Evolutionary conservation across 2,797 vertebrate genomes (phyloP).

Genomic region (Sebastes nivosus): DNA sequence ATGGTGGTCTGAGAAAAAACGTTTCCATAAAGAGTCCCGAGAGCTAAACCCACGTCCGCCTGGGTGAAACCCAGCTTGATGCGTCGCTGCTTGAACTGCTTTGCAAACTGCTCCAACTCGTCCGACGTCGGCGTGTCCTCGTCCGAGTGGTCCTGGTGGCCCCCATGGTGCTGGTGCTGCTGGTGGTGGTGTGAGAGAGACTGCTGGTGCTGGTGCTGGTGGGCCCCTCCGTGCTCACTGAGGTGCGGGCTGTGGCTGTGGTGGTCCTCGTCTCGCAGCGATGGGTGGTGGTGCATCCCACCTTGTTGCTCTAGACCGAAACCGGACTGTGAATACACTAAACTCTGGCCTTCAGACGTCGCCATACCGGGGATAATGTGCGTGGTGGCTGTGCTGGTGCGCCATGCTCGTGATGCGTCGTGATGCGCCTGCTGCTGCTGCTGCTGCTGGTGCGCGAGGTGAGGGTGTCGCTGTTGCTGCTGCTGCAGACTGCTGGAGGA

Average conservation of each 20-base stretch:
- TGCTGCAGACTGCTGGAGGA: slow-evolving; percentile 84
- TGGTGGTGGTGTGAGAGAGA: slow-evolving; percentile 80
- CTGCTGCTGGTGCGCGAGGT: slow-evolving; percentile 88
- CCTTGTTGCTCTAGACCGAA: slow-evolving; percentile 87
- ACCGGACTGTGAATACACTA: slow-evolving; percentile 90
- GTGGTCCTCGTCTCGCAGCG: slow-evolving; percentile 86
- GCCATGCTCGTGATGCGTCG: slow-evolving; percentile 86
- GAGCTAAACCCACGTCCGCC: slow-evolving; percentile 93
- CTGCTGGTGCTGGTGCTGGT: slow-evolving; percentile 59
- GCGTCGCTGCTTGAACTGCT: slow-evolving; percentile 97
- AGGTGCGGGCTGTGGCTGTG: slow-evolving; percentile 89
- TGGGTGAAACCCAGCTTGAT: slow-evolving; percentile 98
- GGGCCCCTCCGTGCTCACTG: slow-evolving; percentile 85
- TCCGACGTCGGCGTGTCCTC: slow-evolving; percentile 98
- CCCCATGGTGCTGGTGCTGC: slow-evolving; percentile 84
- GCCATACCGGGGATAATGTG: slow-evolving; percentile 92
- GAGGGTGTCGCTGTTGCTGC: slow-evolving; percentile 86
- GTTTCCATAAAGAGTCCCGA: slow-evolving; percentile 94
- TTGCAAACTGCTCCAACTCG: slow-evolving; percentile 98
- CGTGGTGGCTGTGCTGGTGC: slow-evolving; percentile 86
- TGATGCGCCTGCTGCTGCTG: slow-evolving; percentile 87
- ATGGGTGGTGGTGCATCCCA: slow-evolving; percentile 83
- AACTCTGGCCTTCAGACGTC: slow-evolving; percentile 89
- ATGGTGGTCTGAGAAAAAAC: slow-evolving; percentile 98
- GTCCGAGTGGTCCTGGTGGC: slow-evolving; percentile 94